Percentiles rank a stretch among this genome's conserved stretches.
Evolutionary conservation across 2,113 vertebrate genomes (phyloP).

Genomic region (Lanius collurio): DNA sequence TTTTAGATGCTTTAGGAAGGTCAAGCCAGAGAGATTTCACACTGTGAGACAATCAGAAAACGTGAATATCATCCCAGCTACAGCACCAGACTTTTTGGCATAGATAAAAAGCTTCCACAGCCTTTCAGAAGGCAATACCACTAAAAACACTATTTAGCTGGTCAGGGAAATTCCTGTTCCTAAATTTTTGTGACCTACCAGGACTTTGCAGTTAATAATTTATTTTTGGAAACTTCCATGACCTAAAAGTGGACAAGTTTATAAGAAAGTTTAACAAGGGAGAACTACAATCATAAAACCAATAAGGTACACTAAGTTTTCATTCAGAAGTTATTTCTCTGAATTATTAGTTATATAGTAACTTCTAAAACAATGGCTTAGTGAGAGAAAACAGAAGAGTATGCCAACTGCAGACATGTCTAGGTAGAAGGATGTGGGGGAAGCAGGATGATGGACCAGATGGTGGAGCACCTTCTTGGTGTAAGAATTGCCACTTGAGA

Average conservation of each 20-base stretch:
- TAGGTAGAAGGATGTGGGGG: neutral
- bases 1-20: neutral
- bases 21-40: neutral
- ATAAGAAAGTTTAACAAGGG: neutral
- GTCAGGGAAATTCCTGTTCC: neutral
- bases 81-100: neutral
- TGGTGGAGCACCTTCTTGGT: neutral
- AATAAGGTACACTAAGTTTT: neutral
- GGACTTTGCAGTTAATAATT: neutral
- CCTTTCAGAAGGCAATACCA: neutral
- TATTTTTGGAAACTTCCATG: neutral
- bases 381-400: neutral
- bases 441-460: neutral
- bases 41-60: neutral
- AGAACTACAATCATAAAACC: neutral
- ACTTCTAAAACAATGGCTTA: neutral
- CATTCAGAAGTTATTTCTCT: neutral
- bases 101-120: neutral
- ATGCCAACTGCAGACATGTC: neutral
- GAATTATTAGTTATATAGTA: neutral
- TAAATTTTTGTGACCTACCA: neutral
- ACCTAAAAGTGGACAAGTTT: neutral
- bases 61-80: neutral
- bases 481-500: neutral
- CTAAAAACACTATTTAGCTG: neutral